These are phyloP conservation scores for Drosophila lacteicornis DNA, from an alignment of 1,140 invertebrate species.

Conservation along the genomic window DNA sequence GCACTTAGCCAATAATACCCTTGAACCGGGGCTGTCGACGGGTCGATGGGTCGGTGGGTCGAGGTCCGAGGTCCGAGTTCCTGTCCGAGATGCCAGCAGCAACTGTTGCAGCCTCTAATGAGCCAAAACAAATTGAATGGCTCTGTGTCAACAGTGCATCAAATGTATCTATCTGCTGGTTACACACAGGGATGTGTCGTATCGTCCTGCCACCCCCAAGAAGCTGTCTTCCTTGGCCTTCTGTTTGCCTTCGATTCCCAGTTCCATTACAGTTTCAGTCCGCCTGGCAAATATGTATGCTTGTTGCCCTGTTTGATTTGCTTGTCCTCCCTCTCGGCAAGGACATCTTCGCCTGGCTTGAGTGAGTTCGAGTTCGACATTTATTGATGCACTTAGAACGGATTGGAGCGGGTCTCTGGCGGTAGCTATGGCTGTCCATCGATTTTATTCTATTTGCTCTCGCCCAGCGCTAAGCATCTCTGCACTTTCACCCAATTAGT, in stretches of 20 bases:
- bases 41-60: slow-evolving; percentile 23
- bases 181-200: slow-evolving; percentile 19
- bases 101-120: slow-evolving; percentile 68
- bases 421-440: slow-evolving; percentile 31
- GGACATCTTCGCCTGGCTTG: slow-evolving; percentile 23
- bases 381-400: slow-evolving; percentile 75
- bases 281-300: slow-evolving; percentile 59
- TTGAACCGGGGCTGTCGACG: slow-evolving; percentile 38
- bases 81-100: slow-evolving; percentile 20
- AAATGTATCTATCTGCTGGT: slow-evolving; percentile 66
- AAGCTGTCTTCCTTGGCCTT: slow-evolving; percentile 4
- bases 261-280: slow-evolving; percentile 41
- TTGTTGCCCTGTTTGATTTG: slow-evolving; percentile 75
- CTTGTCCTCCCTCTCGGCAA: slow-evolving; percentile 24
- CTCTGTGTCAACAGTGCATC: slow-evolving; percentile 71
- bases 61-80: slow-evolving; percentile 25
- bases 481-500: slow-evolving; percentile 70
- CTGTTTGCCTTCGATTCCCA: slow-evolving; percentile 61
- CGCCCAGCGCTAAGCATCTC: slow-evolving; percentile 12
- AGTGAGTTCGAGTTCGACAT: slow-evolving; percentile 54
- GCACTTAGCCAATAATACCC: slow-evolving; percentile 69
- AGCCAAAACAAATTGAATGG: slow-evolving; percentile 79
- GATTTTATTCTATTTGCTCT: slow-evolving; percentile 68
- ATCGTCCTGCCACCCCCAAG: slow-evolving; percentile 4
- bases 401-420: not conserved